These are phyloP conservation scores for Synanthedon tipuliformis DNA, from an alignment of 2,888 invertebrate species.

Conservation along the genomic window DNA sequence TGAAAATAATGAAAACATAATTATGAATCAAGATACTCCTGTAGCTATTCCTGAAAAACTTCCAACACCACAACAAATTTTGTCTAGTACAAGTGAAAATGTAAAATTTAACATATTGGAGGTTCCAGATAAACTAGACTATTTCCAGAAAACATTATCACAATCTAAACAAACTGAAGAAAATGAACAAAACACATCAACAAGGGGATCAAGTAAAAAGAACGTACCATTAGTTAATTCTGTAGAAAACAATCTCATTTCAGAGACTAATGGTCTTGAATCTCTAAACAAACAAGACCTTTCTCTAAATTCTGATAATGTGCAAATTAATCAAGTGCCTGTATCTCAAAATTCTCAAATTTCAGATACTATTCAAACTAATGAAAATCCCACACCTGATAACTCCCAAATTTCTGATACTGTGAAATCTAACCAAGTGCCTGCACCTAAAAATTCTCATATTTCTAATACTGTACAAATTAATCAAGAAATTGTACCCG, in stretches of 20 bases:
- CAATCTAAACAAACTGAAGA: slow-evolving; percentile 18
- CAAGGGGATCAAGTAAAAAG: too few species aligned
- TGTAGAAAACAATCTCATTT: neutral
- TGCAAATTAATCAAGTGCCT: neutral
- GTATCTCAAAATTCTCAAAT: too few species aligned
- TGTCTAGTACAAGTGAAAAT: slow-evolving; percentile 15
- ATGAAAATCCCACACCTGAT: slow-evolving; percentile 12
- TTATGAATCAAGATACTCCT: slow-evolving; percentile 3
- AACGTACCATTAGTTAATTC: neutral
- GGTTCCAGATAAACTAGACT: slow-evolving; percentile 24
- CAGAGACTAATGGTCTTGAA: neutral
- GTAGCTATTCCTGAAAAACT: slow-evolving; percentile 3
- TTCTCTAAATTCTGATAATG: neutral
- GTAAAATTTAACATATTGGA: slow-evolving; percentile 10
- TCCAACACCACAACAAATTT: slow-evolving; percentile 12
- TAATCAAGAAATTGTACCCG: slow-evolving; percentile 10
- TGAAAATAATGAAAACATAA: neutral
- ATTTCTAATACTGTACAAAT: slow-evolving; percentile 12
- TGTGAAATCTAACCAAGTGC: too few species aligned
- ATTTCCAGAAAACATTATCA: slow-evolving; percentile 15
- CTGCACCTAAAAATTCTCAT: slow-evolving; percentile 11
- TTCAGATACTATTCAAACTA: neutral
- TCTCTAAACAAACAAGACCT: neutral
- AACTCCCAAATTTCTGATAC: slow-evolving; percentile 7
- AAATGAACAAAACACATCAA: slow-evolving; percentile 27